Evolutionary conservation across 2,113 vertebrate genomes (phyloP).

Genomic region (Tragelaphus strepsiceros): DNA sequence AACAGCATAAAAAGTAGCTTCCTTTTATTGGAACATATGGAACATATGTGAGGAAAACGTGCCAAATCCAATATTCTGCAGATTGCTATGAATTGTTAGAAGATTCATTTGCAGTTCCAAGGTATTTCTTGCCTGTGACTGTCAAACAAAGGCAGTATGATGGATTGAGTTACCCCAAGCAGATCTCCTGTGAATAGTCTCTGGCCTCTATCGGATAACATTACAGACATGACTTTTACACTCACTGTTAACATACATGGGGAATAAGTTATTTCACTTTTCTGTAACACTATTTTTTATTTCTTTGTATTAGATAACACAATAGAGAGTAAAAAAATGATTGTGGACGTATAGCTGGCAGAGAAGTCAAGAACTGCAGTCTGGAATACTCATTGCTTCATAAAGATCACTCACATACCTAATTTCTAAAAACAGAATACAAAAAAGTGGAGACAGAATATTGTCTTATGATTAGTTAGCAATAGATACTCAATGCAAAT

Average conservation of each 20-base stretch:
- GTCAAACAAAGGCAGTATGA: slow-evolving; percentile 38
- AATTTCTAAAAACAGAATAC: neutral
- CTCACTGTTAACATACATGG: neutral
- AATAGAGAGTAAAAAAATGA: neutral
- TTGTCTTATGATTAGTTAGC: neutral
- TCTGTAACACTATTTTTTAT: neutral
- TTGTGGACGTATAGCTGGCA: neutral
- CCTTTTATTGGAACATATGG: slow-evolving; percentile 12
- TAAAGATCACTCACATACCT: neutral
- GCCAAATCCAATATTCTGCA: neutral
- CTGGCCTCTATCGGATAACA: neutral
- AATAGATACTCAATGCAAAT: neutral
- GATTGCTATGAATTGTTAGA: slow-evolving; percentile 21
- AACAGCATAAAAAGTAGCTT: neutral
- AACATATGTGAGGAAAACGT: neutral
- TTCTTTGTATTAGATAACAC: neutral
- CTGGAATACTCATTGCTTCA: neutral
- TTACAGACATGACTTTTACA: slow-evolving; percentile 18
- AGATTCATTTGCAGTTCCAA: neutral
- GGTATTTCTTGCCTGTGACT: slow-evolving; percentile 7
- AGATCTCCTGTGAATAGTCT: neutral
- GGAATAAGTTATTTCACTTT: slow-evolving; percentile 28
- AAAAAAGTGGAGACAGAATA: neutral
- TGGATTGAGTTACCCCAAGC: slow-evolving; percentile 32
- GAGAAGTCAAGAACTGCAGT: neutral